Base-by-base conservation (phyloP, 2,797 vertebrate genomes). In the Sciurus vulgaris region DNA sequence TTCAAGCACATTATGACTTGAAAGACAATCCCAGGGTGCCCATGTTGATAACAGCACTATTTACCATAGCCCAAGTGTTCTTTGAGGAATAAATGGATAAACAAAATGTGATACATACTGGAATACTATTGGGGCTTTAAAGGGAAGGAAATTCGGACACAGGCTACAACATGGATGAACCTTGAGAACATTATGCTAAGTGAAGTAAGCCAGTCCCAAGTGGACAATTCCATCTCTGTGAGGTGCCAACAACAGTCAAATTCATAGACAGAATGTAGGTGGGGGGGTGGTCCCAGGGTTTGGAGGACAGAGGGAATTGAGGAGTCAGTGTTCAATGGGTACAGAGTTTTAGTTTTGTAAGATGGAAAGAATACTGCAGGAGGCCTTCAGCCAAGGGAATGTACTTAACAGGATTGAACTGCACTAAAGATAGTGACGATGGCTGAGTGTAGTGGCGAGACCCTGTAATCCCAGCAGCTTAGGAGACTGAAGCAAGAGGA, bases 221-320 rank as follows among this genome's bases (percentile, higher is more conserved):
- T 35, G 30, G 33, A 59, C 49, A 79, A 69, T 41, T 72, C 47
- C n/a, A 88, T n/a, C 81, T 74, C 0, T 18, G 17, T 4, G 15
- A 41, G 17, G 3, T 9, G 28, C 7, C 22, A 74, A 28, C 3
- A 59, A 35, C 2, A 30, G 10, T 63, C 59, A 47, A 2, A 47
- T 67, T 70, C 67, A 33, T 11, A 69, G 51, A 35, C 44, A 69
- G 73, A 78, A 82, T 91, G 74, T 17, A 49, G 20, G 49, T 69
- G 30, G 22, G 28, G 28, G 33, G 24, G 47, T 22, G 0, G 44
- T 9, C 44, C 28, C 20, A 7, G 24, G 22, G 33, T 1, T 30
- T 14, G 2, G 17, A 10, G 17, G 11, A 11, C 26, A 8, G 47
- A 51, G 1, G 15, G 1, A 4, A 38, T 24, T 1, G 7, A 22